Percentiles rank a stretch among this genome's conserved stretches.
phyloP scores from a whole-genome alignment of 2,113 vertebrate genomes.

The Columba livia region DNA sequence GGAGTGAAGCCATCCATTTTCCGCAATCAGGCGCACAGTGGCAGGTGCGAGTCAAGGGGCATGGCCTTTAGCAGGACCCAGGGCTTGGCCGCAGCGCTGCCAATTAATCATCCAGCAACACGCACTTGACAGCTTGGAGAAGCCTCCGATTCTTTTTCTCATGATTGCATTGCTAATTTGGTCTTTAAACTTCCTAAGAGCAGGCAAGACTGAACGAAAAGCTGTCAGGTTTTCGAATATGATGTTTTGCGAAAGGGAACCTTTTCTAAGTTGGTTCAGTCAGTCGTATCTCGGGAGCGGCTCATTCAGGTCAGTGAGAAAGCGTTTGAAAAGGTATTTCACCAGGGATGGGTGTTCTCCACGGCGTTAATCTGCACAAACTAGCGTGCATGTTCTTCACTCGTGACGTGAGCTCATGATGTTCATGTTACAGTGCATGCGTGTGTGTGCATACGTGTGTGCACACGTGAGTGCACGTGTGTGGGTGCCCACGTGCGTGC shows the following conservation, averaged over 20 bases:
- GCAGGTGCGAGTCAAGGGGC: constrained; percentile 78
- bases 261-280: not conserved
- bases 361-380: no score
- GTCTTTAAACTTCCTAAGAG: not conserved
- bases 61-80: constrained; percentile 71
- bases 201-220: not conserved
- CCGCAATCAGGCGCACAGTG: constrained; percentile 50
- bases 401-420: no score
- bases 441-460: no score
- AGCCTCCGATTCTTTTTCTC: constrained; percentile 53
- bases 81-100: constrained; percentile 69
- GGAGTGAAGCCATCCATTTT: constrained; percentile 69
- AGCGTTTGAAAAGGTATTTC: not conserved
- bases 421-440: no score
- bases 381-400: rapidly evolving
- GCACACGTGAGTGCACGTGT: no score
- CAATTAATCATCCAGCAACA: constrained; percentile 82
- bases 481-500: rapidly evolving
- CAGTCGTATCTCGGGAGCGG: not conserved
- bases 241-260: not conserved
- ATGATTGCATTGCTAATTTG: constrained; percentile 66
- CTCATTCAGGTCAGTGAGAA: not conserved
- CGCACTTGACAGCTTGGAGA: constrained; percentile 74
- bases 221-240: not conserved
- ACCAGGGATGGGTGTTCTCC: not conserved